Conservation (phyloP, 2,888 invertebrate genomes). For the Bimastos eiseni region DNA sequence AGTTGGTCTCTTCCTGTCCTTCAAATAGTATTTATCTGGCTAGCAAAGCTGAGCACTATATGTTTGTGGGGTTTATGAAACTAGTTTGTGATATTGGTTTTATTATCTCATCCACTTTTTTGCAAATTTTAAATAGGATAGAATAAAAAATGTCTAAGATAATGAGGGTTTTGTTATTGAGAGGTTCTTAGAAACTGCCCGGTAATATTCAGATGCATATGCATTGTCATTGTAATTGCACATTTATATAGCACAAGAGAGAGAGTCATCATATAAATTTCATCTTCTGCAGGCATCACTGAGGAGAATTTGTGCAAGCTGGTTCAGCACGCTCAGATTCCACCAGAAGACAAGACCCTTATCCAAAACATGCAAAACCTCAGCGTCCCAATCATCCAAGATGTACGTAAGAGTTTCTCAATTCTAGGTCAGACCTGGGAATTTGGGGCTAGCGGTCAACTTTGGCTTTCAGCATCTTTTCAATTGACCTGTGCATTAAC, state of each 20-base stretch:
- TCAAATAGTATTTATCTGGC: not conserved
- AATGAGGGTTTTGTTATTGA: not conserved
- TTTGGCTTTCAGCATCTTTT: too few relatives aligned
- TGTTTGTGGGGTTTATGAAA: not conserved
- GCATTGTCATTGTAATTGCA: not conserved
- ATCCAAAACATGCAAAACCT: conserved; percentile 91
- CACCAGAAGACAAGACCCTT: conserved; percentile 82
- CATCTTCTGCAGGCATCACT: conserved; percentile 70
- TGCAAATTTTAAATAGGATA: too few relatives aligned
- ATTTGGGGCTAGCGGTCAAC: too few relatives aligned
- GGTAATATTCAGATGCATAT: not conserved
- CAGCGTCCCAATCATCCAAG: conserved; percentile 83
- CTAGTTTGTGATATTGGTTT: too few relatives aligned
- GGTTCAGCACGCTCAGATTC: conserved; percentile 95
- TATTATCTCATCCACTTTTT: not conserved
- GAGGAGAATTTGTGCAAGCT: conserved; percentile 97
- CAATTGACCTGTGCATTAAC: too few relatives aligned
- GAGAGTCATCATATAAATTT: not conserved
- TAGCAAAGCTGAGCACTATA: not conserved
- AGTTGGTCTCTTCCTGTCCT: not conserved
- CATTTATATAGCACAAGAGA: not conserved
- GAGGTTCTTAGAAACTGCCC: not conserved
- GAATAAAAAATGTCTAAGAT: not conserved
- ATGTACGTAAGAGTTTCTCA: conserved; percentile 18
- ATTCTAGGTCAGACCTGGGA: not conserved